phyloP scores from a whole-genome alignment of 2,888 invertebrate species.

The Chrysomela aeneicollis region DNA sequence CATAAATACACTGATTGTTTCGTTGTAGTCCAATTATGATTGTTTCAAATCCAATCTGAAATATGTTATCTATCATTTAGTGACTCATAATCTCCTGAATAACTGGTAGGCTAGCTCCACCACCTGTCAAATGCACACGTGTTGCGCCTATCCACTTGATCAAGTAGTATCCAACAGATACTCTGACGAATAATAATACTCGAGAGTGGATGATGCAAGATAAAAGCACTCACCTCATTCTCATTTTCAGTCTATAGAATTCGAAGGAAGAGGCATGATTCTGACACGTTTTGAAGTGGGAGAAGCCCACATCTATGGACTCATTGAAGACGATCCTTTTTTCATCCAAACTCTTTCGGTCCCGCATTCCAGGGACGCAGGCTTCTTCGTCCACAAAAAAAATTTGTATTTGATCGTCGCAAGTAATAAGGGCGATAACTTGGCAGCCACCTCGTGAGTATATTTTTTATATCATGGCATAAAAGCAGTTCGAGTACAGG shows the following conservation, averaged over 20 bases:
- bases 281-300: constrained; percentile 22
- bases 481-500: too few species aligned
- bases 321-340: constrained; percentile 6
- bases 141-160: neutral
- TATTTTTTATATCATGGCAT: constrained; percentile 19
- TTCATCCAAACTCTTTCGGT: constrained; percentile 43
- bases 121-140: neutral
- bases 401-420: constrained; percentile 47
- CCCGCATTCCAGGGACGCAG: constrained; percentile 43
- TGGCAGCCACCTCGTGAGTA: constrained; percentile 46
- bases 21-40: too few species aligned
- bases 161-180: neutral
- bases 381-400: constrained; percentile 48
- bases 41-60: too few species aligned
- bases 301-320: constrained; percentile 31
- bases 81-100: too few species aligned
- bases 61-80: too few species aligned
- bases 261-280: constrained; percentile 28
- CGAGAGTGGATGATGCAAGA: neutral
- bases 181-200: too few species aligned
- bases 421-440: constrained; percentile 40
- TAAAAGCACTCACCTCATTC: neutral
- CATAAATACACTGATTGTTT: too few species aligned
- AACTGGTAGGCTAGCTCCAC: too few species aligned
- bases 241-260: constrained; percentile 30